Evolutionary conservation across 2,797 vertebrate species (phyloP), one percentile per base, ranked within the genome.

Genomic region (Cyprinodon diabolis): DNA sequence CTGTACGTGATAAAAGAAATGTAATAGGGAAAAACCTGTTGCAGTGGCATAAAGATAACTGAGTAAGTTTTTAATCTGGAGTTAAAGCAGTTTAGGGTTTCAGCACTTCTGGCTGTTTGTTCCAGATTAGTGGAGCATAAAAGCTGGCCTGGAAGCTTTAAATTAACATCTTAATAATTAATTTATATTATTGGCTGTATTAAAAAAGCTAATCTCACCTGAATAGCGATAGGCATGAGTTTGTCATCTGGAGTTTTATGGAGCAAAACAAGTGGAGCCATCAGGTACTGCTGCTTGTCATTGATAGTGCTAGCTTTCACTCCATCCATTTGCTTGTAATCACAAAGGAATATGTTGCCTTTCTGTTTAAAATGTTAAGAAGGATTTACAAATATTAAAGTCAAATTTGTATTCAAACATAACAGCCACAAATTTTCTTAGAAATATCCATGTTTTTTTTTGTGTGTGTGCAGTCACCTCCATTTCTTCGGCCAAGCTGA

Each of bases 161-260:
- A 45, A 23, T 23, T n/a, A 21, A 45, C 13, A n/a, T 2, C 37
- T 45, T 23, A 45, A 68, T 52, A 6, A 21, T 21, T 12, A 0
- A 30, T 19, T 55, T n/a, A 23, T 63, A 9, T 47, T 25, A 13
- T 48, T 23, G 14, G 9, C 30, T 11, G 37, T 40, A 58, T 52
- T 54, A 52, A 6, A 58, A 30, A n/a, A 1, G 12, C 2, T 43
- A 17, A 63, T 75, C 54, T 74, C 74, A 96, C 94, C 94, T 96
- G 95, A 84, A 95, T 95, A 6, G 95, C 95, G 0, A 95, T 84
- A 0, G 94, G 94, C 77, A 92, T 83, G 82, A 95, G 37, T 0
- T 89, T 87, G 40, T 88, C 17, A 0, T 93, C 55, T 0, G 80
- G 79, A 0, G 21, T 84, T 30, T 91, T 90, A 75, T 95, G 84